Evolutionary conservation across 2,797 vertebrate species (phyloP).

Genomic region (Streptopelia turtur): DNA sequence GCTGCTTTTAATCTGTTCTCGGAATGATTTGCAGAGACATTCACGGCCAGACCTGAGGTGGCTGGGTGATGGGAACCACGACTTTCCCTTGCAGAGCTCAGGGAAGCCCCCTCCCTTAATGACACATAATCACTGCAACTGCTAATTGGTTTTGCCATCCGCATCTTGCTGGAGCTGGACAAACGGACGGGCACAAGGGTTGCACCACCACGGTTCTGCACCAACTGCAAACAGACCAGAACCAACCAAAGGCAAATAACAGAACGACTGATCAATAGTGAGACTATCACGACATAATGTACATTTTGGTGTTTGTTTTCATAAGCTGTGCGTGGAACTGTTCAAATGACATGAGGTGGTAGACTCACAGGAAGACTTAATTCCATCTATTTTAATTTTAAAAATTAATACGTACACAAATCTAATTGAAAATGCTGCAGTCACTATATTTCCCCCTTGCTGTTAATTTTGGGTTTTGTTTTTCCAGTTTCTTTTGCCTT

Average conservation of each 20-base stretch:
- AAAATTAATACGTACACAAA: not conserved
- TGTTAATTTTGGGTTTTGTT: not conserved
- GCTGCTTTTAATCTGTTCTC: not conserved
- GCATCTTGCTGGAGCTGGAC: rapidly evolving
- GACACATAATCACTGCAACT: no score
- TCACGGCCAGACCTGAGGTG: rapidly evolving
- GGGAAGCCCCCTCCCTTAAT: not conserved
- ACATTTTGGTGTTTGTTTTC: not conserved
- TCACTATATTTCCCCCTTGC: rapidly evolving
- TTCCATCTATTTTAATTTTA: not conserved
- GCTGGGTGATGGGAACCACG: rapidly evolving
- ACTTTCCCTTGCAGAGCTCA: rapidly evolving
- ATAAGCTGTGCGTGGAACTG: rapidly evolving
- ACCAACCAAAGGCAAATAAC: not conserved
- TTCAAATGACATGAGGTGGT: rapidly evolving
- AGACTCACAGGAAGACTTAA: not conserved
- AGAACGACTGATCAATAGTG: rapidly evolving
- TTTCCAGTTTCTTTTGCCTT: not conserved
- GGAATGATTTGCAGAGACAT: not conserved
- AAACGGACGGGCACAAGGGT: rapidly evolving
- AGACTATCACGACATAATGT: no score
- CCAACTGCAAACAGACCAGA: not conserved
- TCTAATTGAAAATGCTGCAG: not conserved
- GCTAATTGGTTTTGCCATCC: not conserved
- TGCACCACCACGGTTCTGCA: no score